Evolutionary conservation across 2,888 invertebrate species (phyloP), one percentile per base, ranked within the genome.

Genomic region (Hermaeophaga mercurialis): DNA sequence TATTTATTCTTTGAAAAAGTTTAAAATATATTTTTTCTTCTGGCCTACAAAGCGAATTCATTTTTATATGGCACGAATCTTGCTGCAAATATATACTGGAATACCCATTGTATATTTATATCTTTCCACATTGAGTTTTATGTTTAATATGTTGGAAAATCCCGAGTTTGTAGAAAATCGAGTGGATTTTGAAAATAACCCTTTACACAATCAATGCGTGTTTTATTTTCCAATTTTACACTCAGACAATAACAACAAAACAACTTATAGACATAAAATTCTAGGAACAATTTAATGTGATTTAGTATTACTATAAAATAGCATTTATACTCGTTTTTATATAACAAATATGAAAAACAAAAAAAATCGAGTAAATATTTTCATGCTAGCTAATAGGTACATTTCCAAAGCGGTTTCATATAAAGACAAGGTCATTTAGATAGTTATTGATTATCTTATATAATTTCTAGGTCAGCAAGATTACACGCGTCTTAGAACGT

Each of bases 391-490:
- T 52, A 44, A 47, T 33, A 52, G 43, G 34, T 43, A 52, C 43
- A 24, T 43, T 52, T 44, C 52, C 52, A 58, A 58, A 61, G 61
- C 46, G 34, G 61, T 61, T 61, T 60, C 28, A 55, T 47, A 18
- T 50, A 12, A 56, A 56, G 58, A 46, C 65, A 67, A 67, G 67
- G 67, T 67, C 65, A 65, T 22, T 59, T 50, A 52, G 58, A 61
- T 64, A 67, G 64, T 66, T 67, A 67, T 65, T 63, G 66, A 67
- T 65, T 67, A 64, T 63, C 65, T 67, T 67, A 66, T 62, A 64
- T 66, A 66, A 65, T 67, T 67, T 67, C 67, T 67, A 67, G 67
- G 67, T 66, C 66, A 66, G 56, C 67, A 56, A 61, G 67, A 67
- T 65, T 63, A 54, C 60, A 58, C 46, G 54, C 49, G 46, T 53